A percentile compares a stretch with the other conserved stretches of the same genome.
These are phyloP conservation scores for Drosophila grimshawi DNA, from an alignment of 1,140 invertebrate genomes.

Conservation along the genomic window DNA sequence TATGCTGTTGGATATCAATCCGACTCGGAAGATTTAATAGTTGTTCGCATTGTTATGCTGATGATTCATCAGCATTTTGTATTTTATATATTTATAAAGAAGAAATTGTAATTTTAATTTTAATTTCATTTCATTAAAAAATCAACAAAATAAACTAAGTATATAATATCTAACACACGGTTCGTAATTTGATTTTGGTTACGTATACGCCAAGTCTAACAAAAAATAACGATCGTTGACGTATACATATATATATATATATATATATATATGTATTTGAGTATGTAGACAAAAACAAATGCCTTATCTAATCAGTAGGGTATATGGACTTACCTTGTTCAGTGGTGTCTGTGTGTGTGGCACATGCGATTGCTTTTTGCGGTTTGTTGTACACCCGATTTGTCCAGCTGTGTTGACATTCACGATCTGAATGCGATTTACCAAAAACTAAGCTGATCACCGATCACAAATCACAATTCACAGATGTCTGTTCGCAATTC, in stretches of 20 bases:
- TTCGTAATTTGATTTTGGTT: background rate
- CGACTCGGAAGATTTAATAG: no score
- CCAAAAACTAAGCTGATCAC: background rate
- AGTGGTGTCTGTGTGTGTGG: constrained; percentile 20
- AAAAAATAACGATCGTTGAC: constrained; percentile 6
- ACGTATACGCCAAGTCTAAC: constrained; percentile 1
- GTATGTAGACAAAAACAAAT: background rate
- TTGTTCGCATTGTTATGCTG: no score
- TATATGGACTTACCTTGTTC: constrained; percentile 33
- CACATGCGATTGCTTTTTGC: constrained; percentile 39
- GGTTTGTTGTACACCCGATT: background rate
- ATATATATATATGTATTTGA: background rate
- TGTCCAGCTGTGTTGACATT: constrained; percentile 30
- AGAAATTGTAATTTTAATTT: no score
- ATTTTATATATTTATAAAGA: no score
- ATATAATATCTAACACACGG: background rate
- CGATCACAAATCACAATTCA: background rate
- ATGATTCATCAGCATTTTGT: no score
- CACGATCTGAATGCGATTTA: constrained; percentile 6
- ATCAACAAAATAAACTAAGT: no score
- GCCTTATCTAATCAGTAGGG: constrained; percentile 41
- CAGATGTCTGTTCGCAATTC: constrained; percentile 1
- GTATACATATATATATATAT: constrained; percentile 4
- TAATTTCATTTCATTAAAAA: no score
- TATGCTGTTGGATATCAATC: no score